Percentiles rank a stretch among this genome's conserved stretches.
Evolutionary conservation across 1,140 invertebrate genomes (phyloP).

Genomic region (Penaeus chinensis): DNA sequence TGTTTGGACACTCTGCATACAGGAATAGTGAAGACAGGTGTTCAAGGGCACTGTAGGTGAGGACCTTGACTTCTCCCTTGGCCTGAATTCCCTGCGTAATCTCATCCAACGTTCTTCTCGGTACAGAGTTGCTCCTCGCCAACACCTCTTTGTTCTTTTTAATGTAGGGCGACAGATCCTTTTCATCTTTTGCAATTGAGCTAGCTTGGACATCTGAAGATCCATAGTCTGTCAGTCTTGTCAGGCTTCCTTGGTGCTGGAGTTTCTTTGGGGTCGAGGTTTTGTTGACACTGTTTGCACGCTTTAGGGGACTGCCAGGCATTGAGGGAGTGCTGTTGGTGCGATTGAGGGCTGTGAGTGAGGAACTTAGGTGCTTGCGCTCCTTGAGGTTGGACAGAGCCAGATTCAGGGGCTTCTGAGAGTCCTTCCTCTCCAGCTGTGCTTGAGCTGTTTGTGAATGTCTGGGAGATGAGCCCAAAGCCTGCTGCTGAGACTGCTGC

Average conservation of each 20-base stretch:
- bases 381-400: slow-evolving; percentile 42
- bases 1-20: slow-evolving; percentile 52
- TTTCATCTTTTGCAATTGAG: not conserved
- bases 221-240: slow-evolving; percentile 30
- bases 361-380: slow-evolving; percentile 54
- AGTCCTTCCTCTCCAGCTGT: slow-evolving; percentile 33
- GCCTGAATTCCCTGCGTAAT: too few species aligned
- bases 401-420: slow-evolving; percentile 37
- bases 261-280: slow-evolving; percentile 30
- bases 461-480: slow-evolving; percentile 4
- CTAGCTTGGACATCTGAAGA: not conserved
- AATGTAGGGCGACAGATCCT: not conserved
- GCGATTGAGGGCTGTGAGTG: slow-evolving; percentile 42
- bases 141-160: not conserved
- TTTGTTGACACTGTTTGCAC: slow-evolving; percentile 15
- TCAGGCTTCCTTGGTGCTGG: slow-evolving; percentile 29
- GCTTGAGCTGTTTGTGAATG: not conserved
- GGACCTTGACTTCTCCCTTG: slow-evolving; percentile 47
- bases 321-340: slow-evolving; percentile 42
- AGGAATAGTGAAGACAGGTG: slow-evolving; percentile 43
- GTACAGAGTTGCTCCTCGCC: too few species aligned
- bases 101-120: too few species aligned
- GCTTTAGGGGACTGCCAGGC: slow-evolving; percentile 31
- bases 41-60: slow-evolving; percentile 47
- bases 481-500: not conserved